Conservation (phyloP, 2,888 invertebrate genomes). For the Cancer borealis region DNA sequence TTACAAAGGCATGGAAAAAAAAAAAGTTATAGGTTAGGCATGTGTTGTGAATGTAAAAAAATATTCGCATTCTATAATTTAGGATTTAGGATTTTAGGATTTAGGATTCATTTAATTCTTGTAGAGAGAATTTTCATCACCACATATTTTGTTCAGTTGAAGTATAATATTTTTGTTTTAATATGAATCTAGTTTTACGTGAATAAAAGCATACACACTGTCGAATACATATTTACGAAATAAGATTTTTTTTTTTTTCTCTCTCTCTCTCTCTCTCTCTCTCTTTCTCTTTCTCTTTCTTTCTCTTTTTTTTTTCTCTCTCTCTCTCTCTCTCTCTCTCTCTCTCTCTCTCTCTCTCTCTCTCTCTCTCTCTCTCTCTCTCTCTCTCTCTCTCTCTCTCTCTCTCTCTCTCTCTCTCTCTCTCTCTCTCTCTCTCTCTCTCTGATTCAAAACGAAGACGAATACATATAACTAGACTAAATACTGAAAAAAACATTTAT, state of each 20-base stretch:
- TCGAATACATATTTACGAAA: not conserved
- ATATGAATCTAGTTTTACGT: not conserved
- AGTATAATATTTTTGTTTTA: not conserved
- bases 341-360: not conserved
- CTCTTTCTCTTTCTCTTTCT: not conserved
- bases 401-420: conserved; percentile 1
- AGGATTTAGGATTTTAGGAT: too few species aligned
- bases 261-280: too few species aligned
- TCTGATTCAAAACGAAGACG: not conserved
- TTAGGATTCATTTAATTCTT: not conserved
- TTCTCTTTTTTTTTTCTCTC: not conserved
- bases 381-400: not conserved
- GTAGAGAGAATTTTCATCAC: not conserved
- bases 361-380: too few species aligned
- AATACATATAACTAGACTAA: not conserved
- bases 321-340: conserved; percentile 1
- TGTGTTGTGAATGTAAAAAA: too few species aligned
- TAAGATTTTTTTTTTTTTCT: too few species aligned
- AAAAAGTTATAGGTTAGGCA: not conserved
- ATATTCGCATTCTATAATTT: not conserved
- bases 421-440: conserved; percentile 1
- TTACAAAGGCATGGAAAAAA: not conserved
- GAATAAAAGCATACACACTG: not conserved
- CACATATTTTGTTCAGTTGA: not conserved
- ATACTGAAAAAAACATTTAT: not conserved